Percentiles rank a stretch among this genome's conserved stretches.
These are phyloP conservation scores for Rhagoletis zephyria DNA, from an alignment of 1,140 invertebrate species.

Conservation along the genomic window DNA sequence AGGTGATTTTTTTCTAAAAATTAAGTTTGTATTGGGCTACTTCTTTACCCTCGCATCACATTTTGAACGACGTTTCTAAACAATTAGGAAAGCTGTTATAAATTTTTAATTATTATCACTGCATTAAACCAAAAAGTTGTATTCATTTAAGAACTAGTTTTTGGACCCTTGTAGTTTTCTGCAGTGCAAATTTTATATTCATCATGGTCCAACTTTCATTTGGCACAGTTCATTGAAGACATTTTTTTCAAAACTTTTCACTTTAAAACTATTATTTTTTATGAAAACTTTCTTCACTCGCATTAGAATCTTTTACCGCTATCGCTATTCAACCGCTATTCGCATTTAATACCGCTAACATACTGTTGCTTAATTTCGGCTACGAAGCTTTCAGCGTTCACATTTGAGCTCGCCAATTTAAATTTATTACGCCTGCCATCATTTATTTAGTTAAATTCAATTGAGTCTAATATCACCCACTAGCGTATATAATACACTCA, in stretches of 20 bases:
- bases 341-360: neutral
- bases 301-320: neutral
- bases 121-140: no score
- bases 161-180: no score
- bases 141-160: no score
- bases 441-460: slow-evolving; percentile 47
- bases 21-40: neutral
- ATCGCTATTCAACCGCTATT: neutral
- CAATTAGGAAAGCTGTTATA: no score
- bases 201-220: no score
- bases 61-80: neutral
- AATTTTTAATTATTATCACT: no score
- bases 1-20: neutral
- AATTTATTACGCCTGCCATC: slow-evolving; percentile 6
- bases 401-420: neutral
- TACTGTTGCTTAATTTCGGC: slow-evolving; percentile 1
- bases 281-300: neutral
- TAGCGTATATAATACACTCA: neutral
- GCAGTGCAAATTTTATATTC: no score
- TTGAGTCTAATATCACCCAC: neutral
- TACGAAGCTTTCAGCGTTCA: neutral
- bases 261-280: neutral
- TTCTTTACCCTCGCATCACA: neutral
- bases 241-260: no score
- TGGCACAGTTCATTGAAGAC: no score